Evolutionary conservation across 2,888 invertebrate genomes (phyloP).

Genomic region (Troilus luridus): DNA sequence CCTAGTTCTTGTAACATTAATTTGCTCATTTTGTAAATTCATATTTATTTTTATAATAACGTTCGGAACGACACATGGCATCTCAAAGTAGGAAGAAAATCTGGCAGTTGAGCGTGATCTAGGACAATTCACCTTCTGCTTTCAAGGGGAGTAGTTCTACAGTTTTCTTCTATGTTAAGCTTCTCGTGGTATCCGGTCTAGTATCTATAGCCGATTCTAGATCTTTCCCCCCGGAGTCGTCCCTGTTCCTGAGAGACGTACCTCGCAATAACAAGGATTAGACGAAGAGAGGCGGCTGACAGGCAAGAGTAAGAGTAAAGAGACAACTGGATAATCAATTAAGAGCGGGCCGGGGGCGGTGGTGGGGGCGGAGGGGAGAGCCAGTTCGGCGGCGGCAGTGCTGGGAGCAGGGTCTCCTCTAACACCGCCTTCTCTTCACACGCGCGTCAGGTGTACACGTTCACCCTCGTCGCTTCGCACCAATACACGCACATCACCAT

Average conservation of each 20-base stretch:
- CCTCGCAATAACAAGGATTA: conserved; percentile 24
- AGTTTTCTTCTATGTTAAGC: not conserved
- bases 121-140: no score
- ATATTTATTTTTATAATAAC: no score
- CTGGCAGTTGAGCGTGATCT: no score
- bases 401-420: conserved; percentile 47
- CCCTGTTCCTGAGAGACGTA: not conserved
- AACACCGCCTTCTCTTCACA: not conserved
- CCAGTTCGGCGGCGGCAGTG: conserved; percentile 55
- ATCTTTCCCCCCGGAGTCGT: not conserved
- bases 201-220: not conserved
- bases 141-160: no score
- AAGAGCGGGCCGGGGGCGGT: conserved; percentile 12
- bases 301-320: conserved; percentile 42
- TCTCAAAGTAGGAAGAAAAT: no score
- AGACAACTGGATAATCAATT: conserved; percentile 56
- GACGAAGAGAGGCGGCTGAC: conserved; percentile 3
- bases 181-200: not conserved
- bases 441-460: conserved; percentile 39
- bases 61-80: no score
- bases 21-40: no score
- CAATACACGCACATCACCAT: no score
- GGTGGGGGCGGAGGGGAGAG: not conserved
- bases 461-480: no score
- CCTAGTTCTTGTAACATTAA: no score